phyloP scores from a whole-genome alignment of 2,113 vertebrate genomes.

The Meriones unguiculatus region DNA sequence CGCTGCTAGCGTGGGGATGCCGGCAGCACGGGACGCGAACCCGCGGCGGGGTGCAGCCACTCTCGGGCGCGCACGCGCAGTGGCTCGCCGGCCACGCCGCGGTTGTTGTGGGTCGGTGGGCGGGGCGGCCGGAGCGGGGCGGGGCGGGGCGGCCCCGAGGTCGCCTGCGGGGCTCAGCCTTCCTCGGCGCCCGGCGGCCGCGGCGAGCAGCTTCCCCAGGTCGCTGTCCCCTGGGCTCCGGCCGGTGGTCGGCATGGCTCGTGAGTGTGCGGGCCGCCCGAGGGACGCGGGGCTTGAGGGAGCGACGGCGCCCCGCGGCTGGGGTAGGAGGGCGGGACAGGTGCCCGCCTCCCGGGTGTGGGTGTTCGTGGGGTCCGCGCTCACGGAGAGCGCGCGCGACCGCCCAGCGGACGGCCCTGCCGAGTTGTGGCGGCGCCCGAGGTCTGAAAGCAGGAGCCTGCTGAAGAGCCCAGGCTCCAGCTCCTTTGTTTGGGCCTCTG shows the following conservation, averaged over 20 bases:
- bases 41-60: not conserved
- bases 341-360: not conserved
- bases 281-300: not conserved
- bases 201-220: not conserved
- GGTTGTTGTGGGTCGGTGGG: not conserved
- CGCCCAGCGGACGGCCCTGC: not conserved
- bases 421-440: not conserved
- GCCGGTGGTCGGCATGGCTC: constrained; percentile 77
- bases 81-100: rapidly evolving
- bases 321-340: rapidly evolving
- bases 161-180: rapidly evolving
- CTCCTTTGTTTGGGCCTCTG: constrained; percentile 63
- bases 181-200: rapidly evolving
- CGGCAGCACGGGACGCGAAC: rapidly evolving
- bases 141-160: rapidly evolving
- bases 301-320: too few relatives aligned
- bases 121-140: not conserved
- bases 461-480: not conserved
- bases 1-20: not conserved
- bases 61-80: constrained; percentile 44
- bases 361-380: not conserved
- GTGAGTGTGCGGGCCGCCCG: constrained; percentile 66
- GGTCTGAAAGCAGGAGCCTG: not conserved
- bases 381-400: not conserved
- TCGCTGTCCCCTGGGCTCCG: not conserved